These are phyloP conservation scores for Tenthredo distinguenda DNA, from an alignment of 2,888 invertebrate species.

Conservation along the genomic window DNA sequence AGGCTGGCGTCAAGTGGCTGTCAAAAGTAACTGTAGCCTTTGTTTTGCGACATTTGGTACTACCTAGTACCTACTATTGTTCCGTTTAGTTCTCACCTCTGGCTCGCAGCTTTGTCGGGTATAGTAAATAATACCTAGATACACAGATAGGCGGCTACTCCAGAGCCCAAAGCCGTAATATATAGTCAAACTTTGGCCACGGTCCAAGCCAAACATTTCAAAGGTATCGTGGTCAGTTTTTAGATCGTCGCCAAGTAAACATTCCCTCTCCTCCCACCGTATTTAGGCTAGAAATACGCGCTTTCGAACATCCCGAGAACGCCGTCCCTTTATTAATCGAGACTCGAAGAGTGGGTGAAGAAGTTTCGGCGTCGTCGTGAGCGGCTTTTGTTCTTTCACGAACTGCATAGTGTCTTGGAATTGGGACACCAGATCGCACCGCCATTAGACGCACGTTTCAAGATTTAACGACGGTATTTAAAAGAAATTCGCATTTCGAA, in stretches of 20 bases:
- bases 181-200: constrained; percentile 43
- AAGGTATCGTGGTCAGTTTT: constrained; percentile 51
- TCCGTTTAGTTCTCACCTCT: constrained; percentile 17
- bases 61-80: neutral
- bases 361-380: neutral
- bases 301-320: constrained; percentile 19
- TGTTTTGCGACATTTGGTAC: constrained; percentile 14
- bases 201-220: constrained; percentile 47
- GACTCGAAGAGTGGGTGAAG: neutral
- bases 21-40: constrained; percentile 15
- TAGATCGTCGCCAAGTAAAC: constrained; percentile 51
- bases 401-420: neutral
- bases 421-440: neutral
- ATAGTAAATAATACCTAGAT: constrained; percentile 36
- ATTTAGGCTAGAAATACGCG: constrained; percentile 33
- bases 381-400: neutral
- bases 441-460: neutral
- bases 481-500: neutral
- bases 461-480: neutral
- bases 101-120: constrained; percentile 17
- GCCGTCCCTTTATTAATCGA: constrained; percentile 33
- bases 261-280: constrained; percentile 43
- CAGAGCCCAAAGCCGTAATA: constrained; percentile 38
- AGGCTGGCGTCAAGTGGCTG: neutral
- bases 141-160: constrained; percentile 26